phyloP scores from a whole-genome alignment of 2,113 vertebrate species.

The Falcunculus frontatus region DNA sequence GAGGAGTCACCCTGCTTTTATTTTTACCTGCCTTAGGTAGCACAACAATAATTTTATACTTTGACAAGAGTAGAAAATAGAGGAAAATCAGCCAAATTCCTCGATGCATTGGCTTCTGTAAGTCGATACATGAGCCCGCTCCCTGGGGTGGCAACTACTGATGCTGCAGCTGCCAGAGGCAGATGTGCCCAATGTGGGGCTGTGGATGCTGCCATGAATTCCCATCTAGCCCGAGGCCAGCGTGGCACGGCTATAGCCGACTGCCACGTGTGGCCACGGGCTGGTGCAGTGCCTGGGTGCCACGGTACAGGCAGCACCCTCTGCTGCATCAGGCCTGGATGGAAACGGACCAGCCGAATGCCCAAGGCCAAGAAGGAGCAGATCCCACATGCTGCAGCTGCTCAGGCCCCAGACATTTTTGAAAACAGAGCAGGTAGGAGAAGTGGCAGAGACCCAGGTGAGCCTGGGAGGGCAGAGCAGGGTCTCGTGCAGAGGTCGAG shows the following conservation, averaged over 20 bases:
- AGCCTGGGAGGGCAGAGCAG: not conserved
- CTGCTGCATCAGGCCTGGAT: not conserved
- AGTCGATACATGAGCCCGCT: not conserved
- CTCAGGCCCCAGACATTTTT: not conserved
- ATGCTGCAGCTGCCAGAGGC: not conserved
- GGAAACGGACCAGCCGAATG: not conserved
- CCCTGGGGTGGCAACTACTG: not conserved
- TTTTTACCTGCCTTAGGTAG: constrained; percentile 30
- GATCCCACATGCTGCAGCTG: not conserved
- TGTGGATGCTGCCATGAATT: not conserved
- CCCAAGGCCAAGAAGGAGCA: not conserved
- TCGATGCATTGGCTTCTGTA: not conserved
- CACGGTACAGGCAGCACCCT: not conserved
- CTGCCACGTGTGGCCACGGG: not conserved
- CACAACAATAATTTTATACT: not conserved
- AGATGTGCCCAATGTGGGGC: not conserved
- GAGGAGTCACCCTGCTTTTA: constrained; percentile 49
- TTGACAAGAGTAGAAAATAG: not conserved
- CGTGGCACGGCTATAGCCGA: fast-evolving
- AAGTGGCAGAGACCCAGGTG: not conserved
- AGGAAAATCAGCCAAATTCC: not conserved
- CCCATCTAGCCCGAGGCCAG: not conserved
- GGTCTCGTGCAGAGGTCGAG: fast-evolving
- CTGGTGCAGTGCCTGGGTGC: no score
- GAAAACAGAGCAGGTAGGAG: not conserved